These are phyloP conservation scores for Psophia crepitans DNA, from an alignment of 2,113 vertebrate species.

Conservation along the genomic window DNA sequence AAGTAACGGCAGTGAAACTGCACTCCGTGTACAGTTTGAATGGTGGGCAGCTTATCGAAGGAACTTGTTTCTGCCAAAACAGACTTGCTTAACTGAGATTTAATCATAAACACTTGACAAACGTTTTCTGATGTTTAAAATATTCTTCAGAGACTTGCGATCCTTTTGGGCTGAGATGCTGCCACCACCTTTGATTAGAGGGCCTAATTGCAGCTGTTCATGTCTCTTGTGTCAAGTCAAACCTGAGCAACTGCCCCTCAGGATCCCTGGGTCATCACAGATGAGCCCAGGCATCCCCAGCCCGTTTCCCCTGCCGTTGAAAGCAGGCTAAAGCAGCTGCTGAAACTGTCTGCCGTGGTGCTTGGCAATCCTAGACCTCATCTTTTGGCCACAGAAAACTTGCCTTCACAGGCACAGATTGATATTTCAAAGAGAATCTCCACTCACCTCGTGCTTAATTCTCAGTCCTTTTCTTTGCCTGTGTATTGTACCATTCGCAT, in stretches of 20 bases:
- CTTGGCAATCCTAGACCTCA: not conserved
- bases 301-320: not conserved
- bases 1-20: not conserved
- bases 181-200: not conserved
- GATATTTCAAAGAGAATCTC: not conserved
- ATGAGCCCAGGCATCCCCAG: not conserved
- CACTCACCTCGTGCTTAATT: not conserved
- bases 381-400: not conserved
- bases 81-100: not conserved
- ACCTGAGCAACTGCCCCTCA: not conserved
- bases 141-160: not conserved
- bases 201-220: not conserved
- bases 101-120: not conserved
- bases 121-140: not conserved
- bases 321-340: not conserved
- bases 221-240: not conserved
- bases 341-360: not conserved
- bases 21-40: not conserved
- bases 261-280: not conserved
- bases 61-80: not conserved
- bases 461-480: not conserved
- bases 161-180: not conserved
- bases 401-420: not conserved
- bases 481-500: not conserved
- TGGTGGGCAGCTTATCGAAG: not conserved